These are phyloP conservation scores for Mormyrus hasselquistii DNA, from an alignment of 2,797 vertebrate genomes.

Conservation along the genomic window DNA sequence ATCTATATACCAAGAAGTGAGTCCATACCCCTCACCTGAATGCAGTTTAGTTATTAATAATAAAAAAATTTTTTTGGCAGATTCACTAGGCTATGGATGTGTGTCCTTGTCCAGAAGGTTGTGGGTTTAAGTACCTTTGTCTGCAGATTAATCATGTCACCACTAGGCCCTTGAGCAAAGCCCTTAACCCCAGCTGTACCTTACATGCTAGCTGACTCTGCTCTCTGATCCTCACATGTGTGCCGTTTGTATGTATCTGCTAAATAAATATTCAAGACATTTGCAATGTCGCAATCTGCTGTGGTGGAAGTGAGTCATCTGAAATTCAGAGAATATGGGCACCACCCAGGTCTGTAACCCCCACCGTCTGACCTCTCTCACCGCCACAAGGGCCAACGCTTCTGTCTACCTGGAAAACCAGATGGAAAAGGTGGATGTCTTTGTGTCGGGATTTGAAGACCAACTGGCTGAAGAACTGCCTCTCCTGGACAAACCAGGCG, in stretches of 20 bases:
- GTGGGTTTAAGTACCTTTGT: background rate
- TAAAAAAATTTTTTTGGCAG: background rate
- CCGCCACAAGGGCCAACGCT: slow-evolving; percentile 64
- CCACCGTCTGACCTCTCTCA: background rate
- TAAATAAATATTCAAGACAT: background rate
- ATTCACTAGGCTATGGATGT: background rate
- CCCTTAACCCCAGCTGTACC: background rate
- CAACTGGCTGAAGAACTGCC: slow-evolving; percentile 63
- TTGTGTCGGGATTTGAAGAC: slow-evolving; percentile 72
- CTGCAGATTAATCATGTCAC: background rate
- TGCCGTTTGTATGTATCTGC: background rate
- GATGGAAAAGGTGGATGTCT: slow-evolving; percentile 63
- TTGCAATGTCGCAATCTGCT: background rate
- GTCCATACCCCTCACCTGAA: slow-evolving; percentile 28
- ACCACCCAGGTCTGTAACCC: background rate
- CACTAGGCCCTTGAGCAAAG: background rate
- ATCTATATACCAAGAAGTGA: slow-evolving; percentile 81
- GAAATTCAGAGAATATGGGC: background rate
- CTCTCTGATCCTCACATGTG: background rate
- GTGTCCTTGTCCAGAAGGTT: background rate
- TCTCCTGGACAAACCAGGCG: slow-evolving; percentile 56
- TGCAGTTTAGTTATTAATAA: background rate
- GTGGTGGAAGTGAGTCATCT: background rate
- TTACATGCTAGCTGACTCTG: background rate
- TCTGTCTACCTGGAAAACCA: slow-evolving; percentile 77